Percentiles rank a stretch among this genome's conserved stretches.
These are phyloP conservation scores for Sebastes hubbsi DNA, from an alignment of 2,797 vertebrate genomes.

Conservation along the genomic window DNA sequence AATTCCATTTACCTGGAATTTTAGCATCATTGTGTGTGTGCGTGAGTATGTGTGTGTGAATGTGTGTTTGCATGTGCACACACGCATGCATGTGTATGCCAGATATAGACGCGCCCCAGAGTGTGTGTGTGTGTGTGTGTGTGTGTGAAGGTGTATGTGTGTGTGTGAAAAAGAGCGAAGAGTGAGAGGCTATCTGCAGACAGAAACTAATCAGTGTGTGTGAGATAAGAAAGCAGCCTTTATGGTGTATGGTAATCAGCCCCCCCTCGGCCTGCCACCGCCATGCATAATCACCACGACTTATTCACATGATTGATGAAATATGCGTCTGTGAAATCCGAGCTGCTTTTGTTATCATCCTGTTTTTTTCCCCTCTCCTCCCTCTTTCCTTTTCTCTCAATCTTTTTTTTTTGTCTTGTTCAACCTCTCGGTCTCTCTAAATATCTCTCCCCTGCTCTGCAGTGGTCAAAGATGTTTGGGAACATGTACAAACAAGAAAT, in stretches of 20 bases:
- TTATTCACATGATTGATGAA: slow-evolving; percentile 87
- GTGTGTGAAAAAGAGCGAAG: slow-evolving; percentile 45
- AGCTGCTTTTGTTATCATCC: slow-evolving; percentile 81
- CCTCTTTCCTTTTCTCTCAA: slow-evolving; percentile 61
- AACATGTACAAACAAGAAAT: slow-evolving; percentile 86
- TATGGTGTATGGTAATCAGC: slow-evolving; percentile 87
- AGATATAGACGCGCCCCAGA: not conserved
- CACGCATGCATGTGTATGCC: slow-evolving; percentile 16
- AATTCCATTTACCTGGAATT: slow-evolving; percentile 42
- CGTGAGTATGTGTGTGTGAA: not conserved
- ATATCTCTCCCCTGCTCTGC: slow-evolving; percentile 55
- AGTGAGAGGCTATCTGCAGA: slow-evolving; percentile 80
- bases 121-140: slow-evolving; percentile 34
- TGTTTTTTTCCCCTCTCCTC: slow-evolving; percentile 58
- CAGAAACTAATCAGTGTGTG: slow-evolving; percentile 84
- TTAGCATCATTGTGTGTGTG: slow-evolving; percentile 4
- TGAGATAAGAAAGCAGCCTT: slow-evolving; percentile 85
- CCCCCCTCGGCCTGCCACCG: slow-evolving; percentile 70
- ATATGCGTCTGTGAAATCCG: slow-evolving; percentile 84
- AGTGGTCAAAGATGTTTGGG: slow-evolving; percentile 69
- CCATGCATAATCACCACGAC: slow-evolving; percentile 84
- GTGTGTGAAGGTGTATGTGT: slow-evolving; percentile 26
- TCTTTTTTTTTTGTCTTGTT: slow-evolving; percentile 65
- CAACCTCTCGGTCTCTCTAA: slow-evolving; percentile 60
- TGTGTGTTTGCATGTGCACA: slow-evolving; percentile 6